These are phyloP conservation scores for Nicator chloris DNA, from an alignment of 2,113 vertebrate species.

Conservation along the genomic window DNA sequence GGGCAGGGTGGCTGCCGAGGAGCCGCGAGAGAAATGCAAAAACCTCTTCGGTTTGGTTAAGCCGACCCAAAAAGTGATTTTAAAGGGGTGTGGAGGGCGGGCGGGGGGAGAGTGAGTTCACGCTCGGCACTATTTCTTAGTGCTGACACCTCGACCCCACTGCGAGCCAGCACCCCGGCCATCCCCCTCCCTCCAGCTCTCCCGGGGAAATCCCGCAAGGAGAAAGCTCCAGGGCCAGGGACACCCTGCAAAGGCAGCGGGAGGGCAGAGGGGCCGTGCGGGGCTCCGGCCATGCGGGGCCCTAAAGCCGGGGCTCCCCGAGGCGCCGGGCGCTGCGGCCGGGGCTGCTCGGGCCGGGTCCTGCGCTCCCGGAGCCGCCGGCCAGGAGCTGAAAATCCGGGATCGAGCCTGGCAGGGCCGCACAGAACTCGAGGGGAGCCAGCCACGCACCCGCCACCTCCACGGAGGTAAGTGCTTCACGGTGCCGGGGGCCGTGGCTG, in stretches of 20 bases:
- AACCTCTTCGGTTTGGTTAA: background rate
- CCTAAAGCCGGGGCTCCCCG: background rate
- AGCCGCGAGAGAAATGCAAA: background rate
- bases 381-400: background rate
- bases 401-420: background rate
- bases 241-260: background rate
- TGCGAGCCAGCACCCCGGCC: background rate
- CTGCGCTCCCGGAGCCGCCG: background rate
- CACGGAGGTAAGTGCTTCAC: background rate
- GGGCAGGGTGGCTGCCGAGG: background rate
- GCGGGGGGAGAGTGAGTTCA: background rate
- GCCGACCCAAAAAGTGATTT: background rate
- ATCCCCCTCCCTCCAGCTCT: background rate
- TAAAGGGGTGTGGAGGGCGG: background rate
- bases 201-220: background rate
- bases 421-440: too few species aligned
- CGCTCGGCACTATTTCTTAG: constrained; percentile 30
- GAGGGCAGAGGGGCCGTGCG: background rate
- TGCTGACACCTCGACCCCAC: constrained; percentile 36
- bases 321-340: background rate
- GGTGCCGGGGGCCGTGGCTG: background rate
- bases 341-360: background rate
- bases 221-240: background rate
- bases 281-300: background rate
- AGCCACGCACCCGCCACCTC: background rate